These are phyloP conservation scores for Thermophis baileyi DNA, from an alignment of 2,113 vertebrate species.

Conservation along the genomic window DNA sequence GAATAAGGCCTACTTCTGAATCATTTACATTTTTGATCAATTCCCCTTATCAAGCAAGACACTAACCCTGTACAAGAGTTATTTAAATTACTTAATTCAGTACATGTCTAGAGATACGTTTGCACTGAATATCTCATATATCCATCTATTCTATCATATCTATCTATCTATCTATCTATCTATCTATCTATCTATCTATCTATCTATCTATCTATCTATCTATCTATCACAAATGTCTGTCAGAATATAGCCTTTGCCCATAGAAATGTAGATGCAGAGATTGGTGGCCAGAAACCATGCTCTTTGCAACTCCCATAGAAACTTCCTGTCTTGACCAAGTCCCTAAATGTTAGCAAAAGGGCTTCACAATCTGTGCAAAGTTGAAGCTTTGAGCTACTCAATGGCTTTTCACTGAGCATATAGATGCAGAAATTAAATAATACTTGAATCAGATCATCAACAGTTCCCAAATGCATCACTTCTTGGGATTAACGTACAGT, in stretches of 20 bases:
- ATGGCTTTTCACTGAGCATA: neutral
- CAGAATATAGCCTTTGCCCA: neutral
- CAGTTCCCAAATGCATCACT: neutral
- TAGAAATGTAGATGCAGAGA: neutral
- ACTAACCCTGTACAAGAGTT: neutral
- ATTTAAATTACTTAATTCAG: neutral
- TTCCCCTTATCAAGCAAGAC: neutral
- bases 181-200: neutral
- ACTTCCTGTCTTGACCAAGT: neutral
- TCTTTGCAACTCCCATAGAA: neutral
- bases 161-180: neutral
- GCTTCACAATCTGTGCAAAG: neutral
- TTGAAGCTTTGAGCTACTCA: neutral
- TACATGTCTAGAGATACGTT: neutral
- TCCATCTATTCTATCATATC: neutral
- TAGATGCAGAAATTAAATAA: neutral
- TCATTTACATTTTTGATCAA: neutral
- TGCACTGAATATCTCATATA: neutral
- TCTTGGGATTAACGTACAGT: neutral
- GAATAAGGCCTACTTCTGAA: neutral
- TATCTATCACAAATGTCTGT: neutral
- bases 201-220: neutral
- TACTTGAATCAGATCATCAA: neutral
- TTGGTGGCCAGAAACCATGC: neutral
- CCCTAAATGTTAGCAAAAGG: neutral